These are phyloP conservation scores for Metopia argyrocephala DNA, from an alignment of 2,888 invertebrate species.

Conservation along the genomic window DNA sequence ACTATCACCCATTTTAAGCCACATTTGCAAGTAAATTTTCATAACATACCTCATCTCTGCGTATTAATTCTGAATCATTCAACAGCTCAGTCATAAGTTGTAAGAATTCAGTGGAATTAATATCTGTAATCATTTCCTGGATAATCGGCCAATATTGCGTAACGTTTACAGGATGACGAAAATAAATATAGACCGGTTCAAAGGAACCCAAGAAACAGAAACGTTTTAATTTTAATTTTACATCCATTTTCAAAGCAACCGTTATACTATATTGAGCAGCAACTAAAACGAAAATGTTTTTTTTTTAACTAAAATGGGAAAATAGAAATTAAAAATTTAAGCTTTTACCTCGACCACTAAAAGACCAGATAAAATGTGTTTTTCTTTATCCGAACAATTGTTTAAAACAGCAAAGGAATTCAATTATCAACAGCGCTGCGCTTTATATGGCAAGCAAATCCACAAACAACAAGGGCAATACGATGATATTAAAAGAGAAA, in stretches of 20 bases:
- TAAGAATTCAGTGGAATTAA: conserved; percentile 66
- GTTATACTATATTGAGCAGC: neutral
- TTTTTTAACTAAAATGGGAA: neutral
- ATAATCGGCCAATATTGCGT: conserved; percentile 60
- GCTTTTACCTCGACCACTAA: neutral
- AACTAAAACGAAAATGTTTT: neutral
- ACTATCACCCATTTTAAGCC: too few relatives aligned
- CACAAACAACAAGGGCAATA: conserved; percentile 8
- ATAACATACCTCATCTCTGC: conserved; percentile 74
- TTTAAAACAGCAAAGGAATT: neutral
- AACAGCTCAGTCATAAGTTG: conserved; percentile 65
- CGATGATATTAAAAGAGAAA: neutral
- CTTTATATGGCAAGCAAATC: conserved; percentile 4
- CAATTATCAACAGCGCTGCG: neutral
- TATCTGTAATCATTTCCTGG: conserved; percentile 57
- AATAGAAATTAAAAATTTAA: neutral
- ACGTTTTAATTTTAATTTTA: conserved; percentile 67
- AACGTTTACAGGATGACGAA: conserved; percentile 61
- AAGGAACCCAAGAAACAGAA: conserved; percentile 72
- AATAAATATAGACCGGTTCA: conserved; percentile 69
- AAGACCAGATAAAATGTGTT: conserved; percentile 28
- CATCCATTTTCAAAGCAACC: conserved; percentile 50
- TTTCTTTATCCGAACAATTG: neutral
- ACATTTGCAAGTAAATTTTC: neutral
- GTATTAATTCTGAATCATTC: conserved; percentile 65